A percentile compares a stretch with the other conserved stretches of the same genome.
Evolutionary conservation across 2,113 vertebrate genomes (phyloP).

Genomic region (Cyprinus carpio): DNA sequence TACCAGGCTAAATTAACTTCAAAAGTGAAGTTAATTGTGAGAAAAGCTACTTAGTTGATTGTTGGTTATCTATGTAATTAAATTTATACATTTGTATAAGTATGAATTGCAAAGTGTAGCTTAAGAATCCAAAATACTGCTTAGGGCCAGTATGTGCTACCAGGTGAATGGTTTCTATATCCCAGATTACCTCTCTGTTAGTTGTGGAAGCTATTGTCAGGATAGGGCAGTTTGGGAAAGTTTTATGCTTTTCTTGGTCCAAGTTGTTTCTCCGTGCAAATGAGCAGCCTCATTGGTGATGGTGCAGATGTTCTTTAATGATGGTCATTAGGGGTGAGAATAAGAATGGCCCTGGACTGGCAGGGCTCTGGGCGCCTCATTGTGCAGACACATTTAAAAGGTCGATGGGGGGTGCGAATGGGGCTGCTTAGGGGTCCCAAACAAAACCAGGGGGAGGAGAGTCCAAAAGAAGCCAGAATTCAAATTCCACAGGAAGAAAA

Average conservation of each 20-base stretch:
- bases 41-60: neutral
- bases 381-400: conserved; percentile 74
- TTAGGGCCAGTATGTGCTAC: neutral
- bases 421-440: conserved; percentile 60
- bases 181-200: neutral
- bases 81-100: neutral
- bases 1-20: neutral
- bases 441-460: conserved; percentile 73
- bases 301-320: conserved; percentile 69
- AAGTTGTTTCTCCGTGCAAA: conserved; percentile 59
- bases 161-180: neutral
- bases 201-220: neutral
- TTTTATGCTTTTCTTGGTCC: conserved; percentile 47
- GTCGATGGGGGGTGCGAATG: conserved; percentile 68
- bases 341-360: conserved; percentile 66
- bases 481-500: conserved; percentile 67
- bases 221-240: conserved; percentile 13
- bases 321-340: conserved; percentile 74
- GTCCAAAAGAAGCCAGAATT: conserved; percentile 60
- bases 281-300: conserved; percentile 57
- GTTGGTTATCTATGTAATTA: neutral
- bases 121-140: conserved; percentile 11
- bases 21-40: neutral
- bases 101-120: conserved; percentile 8
- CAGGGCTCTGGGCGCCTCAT: conserved; percentile 72